These are phyloP conservation scores for Trididemnum clinides DNA, from an alignment of 23 tunicate species.

Conservation along the genomic window DNA sequence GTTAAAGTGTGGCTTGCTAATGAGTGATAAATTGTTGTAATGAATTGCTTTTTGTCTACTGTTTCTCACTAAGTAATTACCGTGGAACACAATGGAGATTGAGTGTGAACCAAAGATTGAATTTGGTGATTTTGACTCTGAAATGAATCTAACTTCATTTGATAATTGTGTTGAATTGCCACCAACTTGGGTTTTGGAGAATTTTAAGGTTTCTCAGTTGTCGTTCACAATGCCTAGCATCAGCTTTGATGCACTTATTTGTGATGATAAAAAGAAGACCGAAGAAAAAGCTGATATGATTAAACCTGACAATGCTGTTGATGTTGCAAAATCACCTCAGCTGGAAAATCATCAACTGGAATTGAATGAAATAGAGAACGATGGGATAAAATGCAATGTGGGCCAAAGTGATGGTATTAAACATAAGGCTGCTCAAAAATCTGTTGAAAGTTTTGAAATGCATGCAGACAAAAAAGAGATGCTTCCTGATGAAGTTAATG, in stretches of 20 bases:
- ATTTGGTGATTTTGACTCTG: constrained; percentile 22
- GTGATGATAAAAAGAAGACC: not conserved
- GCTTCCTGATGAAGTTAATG: too few species aligned
- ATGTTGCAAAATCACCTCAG: not conserved
- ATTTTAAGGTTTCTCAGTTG: not conserved
- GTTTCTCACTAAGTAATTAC: not conserved
- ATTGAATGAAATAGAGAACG: too few species aligned
- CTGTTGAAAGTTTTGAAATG: not conserved
- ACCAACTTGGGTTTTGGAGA: constrained; percentile 1
- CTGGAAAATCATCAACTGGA: too few species aligned
- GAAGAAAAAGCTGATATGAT: not conserved
- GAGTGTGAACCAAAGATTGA: not conserved
- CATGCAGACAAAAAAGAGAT: too few species aligned
- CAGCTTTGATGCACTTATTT: not conserved
- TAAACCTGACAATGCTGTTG: not conserved
- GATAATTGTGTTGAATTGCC: constrained; percentile 14
- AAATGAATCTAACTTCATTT: not conserved
- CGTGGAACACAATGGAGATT: not conserved
- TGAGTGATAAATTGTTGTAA: too few species aligned
- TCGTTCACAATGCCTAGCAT: not conserved
- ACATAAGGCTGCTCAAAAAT: not conserved
- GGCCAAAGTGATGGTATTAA: not conserved
- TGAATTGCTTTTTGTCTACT: not conserved
- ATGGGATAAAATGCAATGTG: too few species aligned
- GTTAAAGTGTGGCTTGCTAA: too few species aligned